Base-by-base conservation (phyloP, 2,888 invertebrate genomes). In the Mythimna lalbum region DNA sequence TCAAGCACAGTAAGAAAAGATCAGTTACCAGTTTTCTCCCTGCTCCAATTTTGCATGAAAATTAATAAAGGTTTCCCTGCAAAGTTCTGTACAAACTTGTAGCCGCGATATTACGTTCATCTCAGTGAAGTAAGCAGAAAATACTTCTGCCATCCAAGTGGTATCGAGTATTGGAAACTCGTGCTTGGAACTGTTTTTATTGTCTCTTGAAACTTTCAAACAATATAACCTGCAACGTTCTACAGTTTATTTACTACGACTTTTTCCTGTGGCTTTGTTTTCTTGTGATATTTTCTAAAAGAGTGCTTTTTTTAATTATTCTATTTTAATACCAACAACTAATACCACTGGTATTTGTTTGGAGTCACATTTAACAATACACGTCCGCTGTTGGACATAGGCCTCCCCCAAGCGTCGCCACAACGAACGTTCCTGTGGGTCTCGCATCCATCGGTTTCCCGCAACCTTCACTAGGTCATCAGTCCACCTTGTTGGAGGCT, bases 171-270 rank as follows among this genome's bases (percentile, higher is more conserved):
- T 55, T 39, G n/a, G 14, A 33, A 23, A 14, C 19, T 5, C 49
- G 1, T 47, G 4, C 39, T 66, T 14, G 4, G 21, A 60, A 60
- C 49, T 14, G 49, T 43, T 57, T 27, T 56, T 75, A 75, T 67
- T 67, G 27, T 75, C 43, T n/a, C 65, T 64, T 73, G 23, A 33
- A 73, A 50, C 55, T 73, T 64, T 3, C 31, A 2, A 67, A 56
- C 23, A 50, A 56, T 23, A 31, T n/a, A 36, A 14, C 9, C 5
- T 36, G n/a, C 19, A 43, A 31, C 21, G 9, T 63, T 23, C 21
- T 27, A 27, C 14, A 65, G 43, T 55, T 12, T 7, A 33, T 53
- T 52, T 33, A 6, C 23, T 12, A 39, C 12, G 3, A 39, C 3
- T n/a, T 47, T 5, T n/a, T 17, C 47, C 47, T 6, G 47, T 9